Evolutionary conservation across 2,888 invertebrate species (phyloP), one percentile per base, ranked within the genome.

Genomic region (Pollenia angustigena): DNA sequence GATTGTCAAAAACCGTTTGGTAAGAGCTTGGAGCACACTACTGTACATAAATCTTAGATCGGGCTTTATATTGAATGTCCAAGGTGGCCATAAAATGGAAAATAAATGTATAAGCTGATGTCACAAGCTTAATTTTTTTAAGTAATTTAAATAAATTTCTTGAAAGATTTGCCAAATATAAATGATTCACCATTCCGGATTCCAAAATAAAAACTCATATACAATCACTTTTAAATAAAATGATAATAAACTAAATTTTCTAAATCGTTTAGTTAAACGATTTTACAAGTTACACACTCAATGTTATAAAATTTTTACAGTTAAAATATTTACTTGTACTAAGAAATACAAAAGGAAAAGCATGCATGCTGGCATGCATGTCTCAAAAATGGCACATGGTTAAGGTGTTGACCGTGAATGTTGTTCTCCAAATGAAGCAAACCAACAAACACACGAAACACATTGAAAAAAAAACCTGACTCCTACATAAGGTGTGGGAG

Each of bases 371-470:
- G 52, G 46, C 54, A 64, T 64, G 54, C 72, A 81, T 64, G 72
- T 40, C 54, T 64, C 6, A 40, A 14, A 72, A 79, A 80, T 44
- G 18, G 83, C 69, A 72, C 72, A 83, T 84, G 84, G 68, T 78
- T n/a, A 84, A 84, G 84, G 81, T 87, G 87, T 87, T 87, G 87
- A 87, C 87, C 87, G 87, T 87, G 84, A 87, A 87, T 83, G 74
- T 76, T n/a, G 64, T 68, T 71, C 23, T 72, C 40, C 46, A 52
- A 64, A 52, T 3, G 32, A 12, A 68, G 40, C 12, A 58, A 11
- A 44, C 50, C 48, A 64, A 56, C 62, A 58, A 69, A 71, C 54
- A 62, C 46, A 62, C 42, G 56, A 54, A 60, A 50, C 14, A 66
- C 12, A 68, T 58, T 66, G 12, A 68, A 23, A n/a, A 68, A 66